A percentile compares a stretch with the other conserved stretches of the same genome.
Evolutionary conservation across 1,140 invertebrate genomes (phyloP).

Genomic region (Cataglyphis hispanica): DNA sequence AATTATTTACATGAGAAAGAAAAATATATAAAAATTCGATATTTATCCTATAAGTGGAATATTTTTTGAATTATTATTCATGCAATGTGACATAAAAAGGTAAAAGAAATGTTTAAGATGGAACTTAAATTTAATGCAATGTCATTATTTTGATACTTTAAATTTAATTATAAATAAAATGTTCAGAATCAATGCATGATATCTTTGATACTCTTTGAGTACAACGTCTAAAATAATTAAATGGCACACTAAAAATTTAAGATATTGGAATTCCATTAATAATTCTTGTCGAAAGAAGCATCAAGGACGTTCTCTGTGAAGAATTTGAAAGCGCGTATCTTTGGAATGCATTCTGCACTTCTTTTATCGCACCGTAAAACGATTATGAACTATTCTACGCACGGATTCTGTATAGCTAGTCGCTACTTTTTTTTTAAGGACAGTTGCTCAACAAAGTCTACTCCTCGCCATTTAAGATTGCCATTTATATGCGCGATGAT

Average conservation of each 20-base stretch:
- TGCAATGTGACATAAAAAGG: too few relatives aligned
- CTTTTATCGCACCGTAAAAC: background rate
- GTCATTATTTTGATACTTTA: background rate
- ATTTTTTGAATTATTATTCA: too few relatives aligned
- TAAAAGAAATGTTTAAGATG: too few relatives aligned
- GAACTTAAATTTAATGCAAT: too few relatives aligned
- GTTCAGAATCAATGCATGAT: background rate
- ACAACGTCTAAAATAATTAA: background rate
- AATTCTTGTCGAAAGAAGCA: background rate
- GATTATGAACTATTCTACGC: constrained; percentile 29
- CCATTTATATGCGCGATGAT: constrained; percentile 19
- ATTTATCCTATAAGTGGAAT: background rate
- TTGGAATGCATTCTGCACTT: background rate
- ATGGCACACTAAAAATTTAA: background rate
- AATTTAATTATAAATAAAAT: background rate
- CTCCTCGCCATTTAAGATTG: background rate
- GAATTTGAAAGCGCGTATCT: background rate
- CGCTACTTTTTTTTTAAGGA: constrained; percentile 4
- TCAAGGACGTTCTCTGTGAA: background rate
- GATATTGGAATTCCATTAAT: background rate
- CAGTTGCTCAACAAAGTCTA: constrained; percentile 29
- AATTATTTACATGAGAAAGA: background rate
- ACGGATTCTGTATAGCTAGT: background rate
- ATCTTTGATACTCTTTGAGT: background rate
- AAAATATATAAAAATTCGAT: background rate